Conservation (phyloP, 2,113 vertebrate species). For the Caranx ignobilis region DNA sequence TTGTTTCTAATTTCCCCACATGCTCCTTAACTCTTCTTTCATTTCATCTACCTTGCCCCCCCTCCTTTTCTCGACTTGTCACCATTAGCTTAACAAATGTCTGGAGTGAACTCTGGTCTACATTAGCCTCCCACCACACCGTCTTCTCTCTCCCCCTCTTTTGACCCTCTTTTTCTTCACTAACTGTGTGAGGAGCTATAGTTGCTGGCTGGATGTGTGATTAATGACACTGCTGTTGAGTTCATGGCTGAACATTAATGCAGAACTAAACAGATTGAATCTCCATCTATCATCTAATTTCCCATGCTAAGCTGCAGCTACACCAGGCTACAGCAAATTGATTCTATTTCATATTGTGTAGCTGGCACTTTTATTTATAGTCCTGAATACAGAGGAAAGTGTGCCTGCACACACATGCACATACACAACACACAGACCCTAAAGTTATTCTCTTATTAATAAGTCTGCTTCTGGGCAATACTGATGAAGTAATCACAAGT, state of each 20-base stretch:
- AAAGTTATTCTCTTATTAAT: conserved; percentile 41
- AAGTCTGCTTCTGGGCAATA: conserved; percentile 31
- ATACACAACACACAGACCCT: neutral
- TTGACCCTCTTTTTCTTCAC: conserved; percentile 4
- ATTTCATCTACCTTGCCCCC: neutral
- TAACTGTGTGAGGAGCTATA: conserved; percentile 25
- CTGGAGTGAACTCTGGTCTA: conserved; percentile 19
- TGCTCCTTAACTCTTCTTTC: neutral
- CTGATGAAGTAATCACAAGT: conserved; percentile 53
- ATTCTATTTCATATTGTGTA: conserved; percentile 54
- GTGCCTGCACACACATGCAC: conserved; percentile 1
- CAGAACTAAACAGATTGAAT: conserved; percentile 63
- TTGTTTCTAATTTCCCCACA: conserved; percentile 9
- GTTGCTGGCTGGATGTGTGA: conserved; percentile 46
- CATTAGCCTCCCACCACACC: conserved; percentile 20
- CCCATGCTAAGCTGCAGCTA: conserved; percentile 31
- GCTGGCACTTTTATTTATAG: conserved; percentile 54
- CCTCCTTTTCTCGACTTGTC: conserved; percentile 6
- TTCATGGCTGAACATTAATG: conserved; percentile 66
- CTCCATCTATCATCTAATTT: conserved; percentile 71
- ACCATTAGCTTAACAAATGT: conserved; percentile 20
- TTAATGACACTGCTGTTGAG: conserved; percentile 68
- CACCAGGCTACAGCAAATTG: conserved; percentile 51
- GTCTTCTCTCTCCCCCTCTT: conserved; percentile 18
- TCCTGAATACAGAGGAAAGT: conserved; percentile 32